Base-by-base conservation (phyloP, 2,113 vertebrate species). In the Urocolius indicus region DNA sequence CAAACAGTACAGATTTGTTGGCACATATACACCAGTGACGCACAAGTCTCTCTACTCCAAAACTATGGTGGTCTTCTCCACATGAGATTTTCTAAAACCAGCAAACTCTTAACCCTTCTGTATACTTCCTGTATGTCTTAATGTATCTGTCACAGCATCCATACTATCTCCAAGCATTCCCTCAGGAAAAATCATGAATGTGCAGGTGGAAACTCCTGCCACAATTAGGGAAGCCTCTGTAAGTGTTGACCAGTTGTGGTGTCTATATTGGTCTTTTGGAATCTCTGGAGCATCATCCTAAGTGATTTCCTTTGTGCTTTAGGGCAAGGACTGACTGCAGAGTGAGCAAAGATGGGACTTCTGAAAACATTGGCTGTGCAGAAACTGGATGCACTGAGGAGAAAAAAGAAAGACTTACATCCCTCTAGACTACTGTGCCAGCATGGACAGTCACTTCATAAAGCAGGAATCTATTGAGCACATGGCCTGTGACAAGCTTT, bases 21-120 rank as follows among this genome's bases (percentile, higher is more conserved):
- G 10, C 22, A 12, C 7, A 0, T 32, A 58, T 69, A 34, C 30
- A 41, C 8, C 13, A 49, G 8, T 5, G 16, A 36, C 1, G 1
- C 19, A 45, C 11, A 26, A 86, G 11, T 9, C 26, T 63, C 30
- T 75, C 27, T 66, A 7, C 46, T 73, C 8, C 46, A 79, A 43
- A 36, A 8, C 32, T 26, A 10, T 17, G 24, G n/a, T 76, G 24
- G 9, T 51, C 21, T 73, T 49, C 41, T 49, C 26, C 48, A 3
- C 13, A 38, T 41, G 43, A 71, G 23, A 32, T 51, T 48, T 12
- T 72, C 7, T 73, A 36, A 68, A 90, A 51, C 0, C 54, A 58
- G 7, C 6, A 87, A 87, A 14, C n/a, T 19, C 54, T 61, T 65
- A 65, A 68, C 9, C 1, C 3, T 8, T 5, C 11, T 51, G 9